phyloP scores from a whole-genome alignment of 1,140 invertebrate species.

The Amphibalanus amphitrite region DNA sequence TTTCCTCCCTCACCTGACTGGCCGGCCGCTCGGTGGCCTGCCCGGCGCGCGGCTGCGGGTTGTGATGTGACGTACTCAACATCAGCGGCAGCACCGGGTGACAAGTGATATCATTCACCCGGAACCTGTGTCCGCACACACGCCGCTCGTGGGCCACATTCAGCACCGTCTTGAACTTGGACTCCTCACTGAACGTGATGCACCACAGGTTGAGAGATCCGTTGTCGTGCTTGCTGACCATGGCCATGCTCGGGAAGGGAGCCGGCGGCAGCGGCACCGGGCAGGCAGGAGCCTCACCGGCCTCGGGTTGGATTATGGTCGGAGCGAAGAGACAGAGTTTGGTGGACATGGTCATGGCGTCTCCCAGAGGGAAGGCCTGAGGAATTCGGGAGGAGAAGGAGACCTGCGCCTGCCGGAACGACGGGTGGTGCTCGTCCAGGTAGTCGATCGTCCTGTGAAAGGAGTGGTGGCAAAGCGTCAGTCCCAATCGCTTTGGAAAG shows the following conservation, averaged over 20 bases:
- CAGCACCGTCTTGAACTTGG: slow-evolving; percentile 83
- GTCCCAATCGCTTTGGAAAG: too few relatives aligned
- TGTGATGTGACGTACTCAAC: slow-evolving; percentile 86
- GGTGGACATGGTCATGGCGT: slow-evolving; percentile 92
- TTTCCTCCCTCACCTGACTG: too few relatives aligned
- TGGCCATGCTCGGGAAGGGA: slow-evolving; percentile 66
- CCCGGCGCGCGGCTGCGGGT: slow-evolving; percentile 33
- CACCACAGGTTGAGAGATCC: slow-evolving; percentile 97
- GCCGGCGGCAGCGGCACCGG: too few relatives aligned
- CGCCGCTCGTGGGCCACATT: slow-evolving; percentile 87
- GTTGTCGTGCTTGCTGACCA: slow-evolving; percentile 95
- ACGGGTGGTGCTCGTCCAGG: slow-evolving; percentile 89
- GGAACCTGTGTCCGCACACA: slow-evolving; percentile 92
- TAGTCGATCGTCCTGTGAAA: slow-evolving; percentile 88
- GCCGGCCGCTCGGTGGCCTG: background rate
- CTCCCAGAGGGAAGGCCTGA: slow-evolving; percentile 88
- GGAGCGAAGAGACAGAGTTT: slow-evolving; percentile 63
- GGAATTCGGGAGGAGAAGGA: slow-evolving; percentile 95
- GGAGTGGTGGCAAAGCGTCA: too few relatives aligned
- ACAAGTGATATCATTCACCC: slow-evolving; percentile 92
- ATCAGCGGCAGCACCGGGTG: slow-evolving; percentile 55
- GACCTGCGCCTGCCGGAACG: slow-evolving; percentile 90
- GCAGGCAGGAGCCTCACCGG: too few relatives aligned
- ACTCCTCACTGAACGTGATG: slow-evolving; percentile 85
- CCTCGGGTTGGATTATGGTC: background rate